Percentiles rank a stretch among this genome's conserved stretches.
These are phyloP conservation scores for Chironex yamaguchii DNA, from an alignment of 30 jellyfish, hydroid and myxozoan genomes.

Conservation along the genomic window DNA sequence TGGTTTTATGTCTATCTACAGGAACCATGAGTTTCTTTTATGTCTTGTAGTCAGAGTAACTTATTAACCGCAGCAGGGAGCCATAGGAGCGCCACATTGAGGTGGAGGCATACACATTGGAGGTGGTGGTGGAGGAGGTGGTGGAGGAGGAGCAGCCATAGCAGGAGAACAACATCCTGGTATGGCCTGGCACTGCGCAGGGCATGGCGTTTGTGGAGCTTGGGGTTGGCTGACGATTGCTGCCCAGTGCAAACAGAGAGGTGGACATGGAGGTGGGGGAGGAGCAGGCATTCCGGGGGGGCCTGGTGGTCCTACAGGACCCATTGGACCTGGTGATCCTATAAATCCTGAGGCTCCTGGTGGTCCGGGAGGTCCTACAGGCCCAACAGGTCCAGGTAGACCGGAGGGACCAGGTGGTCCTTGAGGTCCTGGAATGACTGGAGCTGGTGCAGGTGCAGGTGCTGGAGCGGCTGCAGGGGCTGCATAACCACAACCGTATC, in stretches of 20 bases:
- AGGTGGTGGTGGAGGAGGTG: constrained; percentile 99
- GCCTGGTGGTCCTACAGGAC: constrained; percentile 92
- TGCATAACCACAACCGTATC: neutral
- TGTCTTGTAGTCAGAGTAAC: too few relatives aligned
- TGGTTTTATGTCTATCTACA: too few relatives aligned
- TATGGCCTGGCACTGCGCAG: constrained; percentile 79
- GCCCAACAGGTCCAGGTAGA: constrained; percentile 75
- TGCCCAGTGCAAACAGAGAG: constrained; percentile 87
- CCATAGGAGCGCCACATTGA: constrained; percentile 81
- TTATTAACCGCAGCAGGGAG: constrained; percentile 63
- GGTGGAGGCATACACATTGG: constrained; percentile 85
- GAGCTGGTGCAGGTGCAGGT: constrained; percentile 78
- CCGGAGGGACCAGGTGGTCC: constrained; percentile 82
- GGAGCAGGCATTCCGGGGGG: constrained; percentile 97
- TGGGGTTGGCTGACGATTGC: constrained; percentile 74
- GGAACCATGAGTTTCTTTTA: too few relatives aligned
- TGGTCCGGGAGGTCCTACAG: constrained; percentile 74
- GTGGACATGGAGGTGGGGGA: constrained; percentile 97
- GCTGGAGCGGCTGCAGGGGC: constrained; percentile 68
- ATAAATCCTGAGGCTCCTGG: constrained; percentile 76
- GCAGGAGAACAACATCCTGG: constrained; percentile 72
- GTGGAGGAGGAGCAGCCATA: constrained; percentile 89
- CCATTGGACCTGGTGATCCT: constrained; percentile 80
- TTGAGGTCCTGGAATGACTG: constrained; percentile 83
- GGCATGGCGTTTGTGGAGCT: constrained; percentile 86